Evolutionary conservation across 2,797 vertebrate genomes (phyloP).

Genomic region (Adrianichthys oophorus): DNA sequence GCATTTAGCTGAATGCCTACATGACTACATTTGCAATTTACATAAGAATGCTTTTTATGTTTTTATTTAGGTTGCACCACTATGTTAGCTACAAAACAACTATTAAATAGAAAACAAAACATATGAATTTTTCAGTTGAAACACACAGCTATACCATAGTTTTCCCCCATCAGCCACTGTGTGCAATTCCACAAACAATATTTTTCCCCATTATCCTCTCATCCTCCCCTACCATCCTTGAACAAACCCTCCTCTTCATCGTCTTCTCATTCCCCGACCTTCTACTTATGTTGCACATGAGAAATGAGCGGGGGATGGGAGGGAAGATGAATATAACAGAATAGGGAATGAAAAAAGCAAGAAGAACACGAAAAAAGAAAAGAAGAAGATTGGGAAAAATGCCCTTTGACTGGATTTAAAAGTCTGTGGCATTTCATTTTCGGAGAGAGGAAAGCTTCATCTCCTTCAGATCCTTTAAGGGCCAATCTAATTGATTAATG

Average conservation of each 20-base stretch:
- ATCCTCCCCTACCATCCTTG: slow-evolving; percentile 43
- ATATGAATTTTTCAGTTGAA: neutral
- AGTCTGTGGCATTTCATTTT: slow-evolving; percentile 80
- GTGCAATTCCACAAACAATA: slow-evolving; percentile 12
- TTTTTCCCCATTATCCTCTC: slow-evolving; percentile 50
- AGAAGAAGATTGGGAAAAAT: slow-evolving; percentile 70
- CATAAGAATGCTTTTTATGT: slow-evolving; percentile 8
- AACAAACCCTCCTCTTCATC: slow-evolving; percentile 72
- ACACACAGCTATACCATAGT: slow-evolving; percentile 6
- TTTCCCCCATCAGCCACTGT: neutral
- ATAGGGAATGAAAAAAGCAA: slow-evolving; percentile 58
- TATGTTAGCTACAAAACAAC: neutral
- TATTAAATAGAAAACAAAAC: neutral
- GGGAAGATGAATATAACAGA: slow-evolving; percentile 70
- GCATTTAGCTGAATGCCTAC: slow-evolving; percentile 60
- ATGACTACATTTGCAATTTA: slow-evolving; percentile 44
- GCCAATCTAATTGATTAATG: slow-evolving; percentile 80
- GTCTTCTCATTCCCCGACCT: slow-evolving; percentile 64
- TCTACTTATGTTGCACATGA: slow-evolving; percentile 73
- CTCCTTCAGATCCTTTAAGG: slow-evolving; percentile 78
- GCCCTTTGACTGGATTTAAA: slow-evolving; percentile 77
- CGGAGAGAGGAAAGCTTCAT: slow-evolving; percentile 73
- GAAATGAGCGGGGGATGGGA: slow-evolving; percentile 72
- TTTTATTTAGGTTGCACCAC: slow-evolving; percentile 20
- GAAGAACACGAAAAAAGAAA: slow-evolving; percentile 28